Base-by-base conservation (phyloP, 1,140 invertebrate genomes). In the Marisa cornuarietis region DNA sequence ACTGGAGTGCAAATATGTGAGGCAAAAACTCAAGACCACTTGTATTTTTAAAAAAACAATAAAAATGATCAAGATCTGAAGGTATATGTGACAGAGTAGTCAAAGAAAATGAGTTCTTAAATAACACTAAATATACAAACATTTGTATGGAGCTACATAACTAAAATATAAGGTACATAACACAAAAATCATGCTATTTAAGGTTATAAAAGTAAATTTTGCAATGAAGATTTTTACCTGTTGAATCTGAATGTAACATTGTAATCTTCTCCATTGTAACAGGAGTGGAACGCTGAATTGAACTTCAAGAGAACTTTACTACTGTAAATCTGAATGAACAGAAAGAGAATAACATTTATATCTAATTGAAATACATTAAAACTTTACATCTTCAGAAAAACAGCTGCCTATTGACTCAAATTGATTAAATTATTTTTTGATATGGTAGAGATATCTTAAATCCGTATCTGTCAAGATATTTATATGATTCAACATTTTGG, bases 261-360 rank as follows among this genome's bases (percentile, higher is more conserved):
- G 76, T 90, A 95, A 85, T 94, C 93, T 89, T 94, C 93, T 4
- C 93, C 93, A 71, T 91, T 90, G 87, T 96, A 96, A 18, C 87
- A 91, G 3, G 92, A 86, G 83, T 96, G 95, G 87, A 97, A 96
- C 58, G 90, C 90, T 69, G 91, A 84, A 88, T 94, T 92, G 83
- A 97, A 97, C 90, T 95, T 95, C 3, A 97, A 86, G 22, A 93
- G 91, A 11, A 97, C 91, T 76, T 94, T 92, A 77, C 87, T 85
- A 71, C 81, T 85, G n/a, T 86, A 75, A 42, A 89, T 79, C 87
- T 90, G 77, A 9, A 78, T 51, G 51, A 62, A 52, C 76, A 82
- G 26, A 24, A 81, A 20, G 62, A 42, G 31, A 68, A 26, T 68
- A 68, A 68, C 6, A 42, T 6, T 42, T 42, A 42, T 42, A 42